Percentiles rank a stretch among this genome's conserved stretches.
These are phyloP conservation scores for Tonatia bakeri DNA, from an alignment of 2,113 vertebrate genomes.

Conservation along the genomic window DNA sequence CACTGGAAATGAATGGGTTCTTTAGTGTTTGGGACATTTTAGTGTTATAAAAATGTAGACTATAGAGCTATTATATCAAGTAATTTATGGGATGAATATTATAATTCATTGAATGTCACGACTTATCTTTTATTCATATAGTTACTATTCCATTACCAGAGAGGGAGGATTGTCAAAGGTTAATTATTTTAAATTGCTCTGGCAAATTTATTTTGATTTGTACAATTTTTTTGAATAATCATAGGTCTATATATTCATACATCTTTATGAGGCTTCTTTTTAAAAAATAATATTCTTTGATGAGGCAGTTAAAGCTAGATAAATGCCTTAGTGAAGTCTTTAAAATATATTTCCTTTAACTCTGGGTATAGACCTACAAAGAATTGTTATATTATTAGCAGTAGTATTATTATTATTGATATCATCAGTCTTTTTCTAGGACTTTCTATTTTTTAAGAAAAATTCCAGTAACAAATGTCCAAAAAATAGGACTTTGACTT, in stretches of 20 bases:
- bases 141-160: conserved; percentile 84
- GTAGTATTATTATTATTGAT: conserved; percentile 38
- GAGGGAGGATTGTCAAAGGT: conserved; percentile 86
- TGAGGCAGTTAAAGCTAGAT: conserved; percentile 75
- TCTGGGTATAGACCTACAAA: conserved; percentile 42
- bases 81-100: conserved; percentile 83
- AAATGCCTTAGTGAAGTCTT: conserved; percentile 61
- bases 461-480: background rate
- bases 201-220: conserved; percentile 87
- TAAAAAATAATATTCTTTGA: conserved; percentile 69
- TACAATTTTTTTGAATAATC: conserved; percentile 83
- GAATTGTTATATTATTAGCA: background rate
- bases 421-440: conserved; percentile 43
- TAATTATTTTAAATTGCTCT: conserved; percentile 87
- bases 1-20: conserved; percentile 54
- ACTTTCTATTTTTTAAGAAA: conserved; percentile 1
- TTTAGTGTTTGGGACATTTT: conserved; percentile 73
- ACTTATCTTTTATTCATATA: conserved; percentile 90
- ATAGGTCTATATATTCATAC: conserved; percentile 80
- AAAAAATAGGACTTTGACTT: conserved; percentile 19
- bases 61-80: conserved; percentile 76
- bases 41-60: conserved; percentile 76
- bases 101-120: conserved; percentile 84
- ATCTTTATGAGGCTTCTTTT: conserved; percentile 68
- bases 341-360: conserved; percentile 63